A percentile compares a stretch with the other conserved stretches of the same genome.
phyloP scores from a whole-genome alignment of 2,113 vertebrate species.

The Calonectris borealis region DNA sequence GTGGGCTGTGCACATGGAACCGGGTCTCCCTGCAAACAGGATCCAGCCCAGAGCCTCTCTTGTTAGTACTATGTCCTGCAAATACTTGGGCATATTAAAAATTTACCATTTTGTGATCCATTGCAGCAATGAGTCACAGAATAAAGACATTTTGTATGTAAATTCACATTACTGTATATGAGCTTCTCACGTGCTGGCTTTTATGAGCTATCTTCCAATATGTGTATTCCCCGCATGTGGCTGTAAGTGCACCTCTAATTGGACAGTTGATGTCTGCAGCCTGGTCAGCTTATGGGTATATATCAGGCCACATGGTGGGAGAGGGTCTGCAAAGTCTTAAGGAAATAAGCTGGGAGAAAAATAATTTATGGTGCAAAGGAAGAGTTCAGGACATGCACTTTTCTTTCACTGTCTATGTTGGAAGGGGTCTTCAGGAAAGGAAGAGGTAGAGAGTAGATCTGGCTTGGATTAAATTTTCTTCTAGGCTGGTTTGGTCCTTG shows the following conservation, averaged over 20 bases:
- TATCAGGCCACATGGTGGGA: background rate
- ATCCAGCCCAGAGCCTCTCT: background rate
- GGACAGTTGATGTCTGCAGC: background rate
- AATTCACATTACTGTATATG: background rate
- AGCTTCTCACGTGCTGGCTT: background rate
- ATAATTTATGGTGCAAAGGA: background rate
- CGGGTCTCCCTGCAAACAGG: background rate
- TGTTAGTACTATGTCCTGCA: background rate
- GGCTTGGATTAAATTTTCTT: background rate
- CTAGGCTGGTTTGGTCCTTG: background rate
- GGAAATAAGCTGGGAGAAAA: background rate
- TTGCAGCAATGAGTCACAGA: background rate
- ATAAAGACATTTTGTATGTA: background rate
- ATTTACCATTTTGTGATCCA: background rate
- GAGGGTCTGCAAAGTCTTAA: background rate
- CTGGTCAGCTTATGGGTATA: background rate
- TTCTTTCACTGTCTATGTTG: fast-evolving
- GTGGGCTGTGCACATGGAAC: background rate
- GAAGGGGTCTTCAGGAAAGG: background rate
- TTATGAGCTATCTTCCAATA: background rate
- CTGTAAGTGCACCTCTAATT: background rate
- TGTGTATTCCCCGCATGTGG: background rate
- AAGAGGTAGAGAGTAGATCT: background rate
- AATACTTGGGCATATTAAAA: background rate
- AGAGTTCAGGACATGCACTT: background rate